Base-by-base conservation (phyloP, 1,140 invertebrate species). In the Bombus haemorrhoidalis region DNA sequence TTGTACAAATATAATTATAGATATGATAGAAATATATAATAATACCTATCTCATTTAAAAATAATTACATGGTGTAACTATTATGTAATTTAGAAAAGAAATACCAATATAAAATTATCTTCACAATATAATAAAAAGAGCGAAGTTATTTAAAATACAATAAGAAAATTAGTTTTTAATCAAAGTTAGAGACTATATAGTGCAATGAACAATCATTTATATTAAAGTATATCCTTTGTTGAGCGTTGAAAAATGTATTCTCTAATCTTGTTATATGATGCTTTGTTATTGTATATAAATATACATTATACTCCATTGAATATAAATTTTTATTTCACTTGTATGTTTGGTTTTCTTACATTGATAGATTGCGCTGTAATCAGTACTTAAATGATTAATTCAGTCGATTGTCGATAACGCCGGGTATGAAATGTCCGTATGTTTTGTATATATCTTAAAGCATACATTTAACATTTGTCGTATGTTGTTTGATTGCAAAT, bases 341-440 rank as follows among this genome's bases (percentile, higher is more conserved):
- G 15, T 15, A 22, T 1, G 57, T 32, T 77, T 43, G n/a, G 22
- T 66, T 66, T 66, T 78, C 37, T 41, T 47, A 66, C 25, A 57
- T 77, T 59, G 22, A 59, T 71, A 84, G 62, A 68, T 84, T 41
- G 76, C 53, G 53, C 47, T 59, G 75, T 71, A 79, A 66, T 78
- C 76, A 57, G 72, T 34, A 73, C 2, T 68, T 32, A 13, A 47
- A 12, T 68, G 73, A 77, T 68, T 68, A 57, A 39, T 4, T 32
- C 6, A 25, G 22, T 37, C 57, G 25, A 77, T 57, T 71, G 66
- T 15, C 18, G 37, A 78, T 43, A 71, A 32, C 18, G 39, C 75
- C 75, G 75, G 75, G 18, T 84, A 71, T 79, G 73, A 84, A 41
- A 43, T 18, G 39, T 53, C 28, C 9, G 32, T 12, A 10, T 4